Base-by-base conservation (phyloP, 2,797 vertebrate species). In the Serranus cabrilla region DNA sequence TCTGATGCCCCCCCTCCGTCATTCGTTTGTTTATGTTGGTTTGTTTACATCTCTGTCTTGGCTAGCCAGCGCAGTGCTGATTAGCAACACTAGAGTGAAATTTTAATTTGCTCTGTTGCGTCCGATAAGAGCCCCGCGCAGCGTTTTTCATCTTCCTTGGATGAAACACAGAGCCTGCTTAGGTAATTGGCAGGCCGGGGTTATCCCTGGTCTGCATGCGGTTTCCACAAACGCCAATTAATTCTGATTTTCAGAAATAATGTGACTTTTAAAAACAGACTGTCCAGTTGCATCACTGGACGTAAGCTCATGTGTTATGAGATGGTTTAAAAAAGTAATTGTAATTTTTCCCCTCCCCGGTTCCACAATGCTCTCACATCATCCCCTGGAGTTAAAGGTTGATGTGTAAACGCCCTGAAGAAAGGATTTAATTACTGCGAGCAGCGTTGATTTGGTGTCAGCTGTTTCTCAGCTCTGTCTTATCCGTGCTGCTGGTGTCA, bases 71-170 rank as follows among this genome's bases (percentile, higher is more conserved):
- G 25, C 88, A 40, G 59, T 55, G 77, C 91, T 94, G 94, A 94
- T 95, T 93, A 95, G 91, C 89, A 90, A 83, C 85, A 89, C 91
- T 75, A 87, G 89, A 92, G 89, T 91, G 90, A 92, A 91, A 93
- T 94, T 94, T 93, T 93, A 93, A 95, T 95, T 94, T 95, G 92
- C 93, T 94, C 91, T 92, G 92, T 94, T 93, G 91, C 69, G 84
- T 82, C 87, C 78, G 93, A 94, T 95, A 95, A 95, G 89, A 84
- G 82, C 80, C 80, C 80, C 0, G 70, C 54, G 40, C 89, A 59
- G 82, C 68, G 42, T 90, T 92, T 94, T 94, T 92, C 88, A 93
- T 94, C 94, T 93, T 90, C 65, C 70, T 70, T 54, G 90, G 92
- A 94, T 93, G 90, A 94, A 93, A 93, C 89, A 21, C 80, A 68